Percentiles rank a stretch among this genome's conserved stretches.
Conservation (phyloP, 1,140 invertebrate species). For the Anastrepha ludens region DNA sequence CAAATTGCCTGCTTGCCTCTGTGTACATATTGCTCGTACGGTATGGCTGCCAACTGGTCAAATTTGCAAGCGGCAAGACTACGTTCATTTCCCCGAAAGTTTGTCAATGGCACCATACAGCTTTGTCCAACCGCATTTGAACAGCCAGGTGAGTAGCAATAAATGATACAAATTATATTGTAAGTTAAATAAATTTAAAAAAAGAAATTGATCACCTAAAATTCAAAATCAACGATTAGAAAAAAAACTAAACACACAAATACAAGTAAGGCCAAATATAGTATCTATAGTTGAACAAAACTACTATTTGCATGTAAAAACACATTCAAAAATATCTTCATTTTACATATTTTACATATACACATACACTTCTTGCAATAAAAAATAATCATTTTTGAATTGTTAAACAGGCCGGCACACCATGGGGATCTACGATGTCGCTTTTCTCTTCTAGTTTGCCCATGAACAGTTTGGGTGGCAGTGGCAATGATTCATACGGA, state of each 20-base stretch:
- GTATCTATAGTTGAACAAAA: too few relatives aligned
- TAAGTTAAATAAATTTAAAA: too few relatives aligned
- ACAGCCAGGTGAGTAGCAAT: conserved; percentile 71
- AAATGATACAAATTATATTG: too few relatives aligned
- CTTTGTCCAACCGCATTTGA: conserved; percentile 77
- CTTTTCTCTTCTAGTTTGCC: conserved; percentile 71
- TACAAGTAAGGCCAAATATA: neutral
- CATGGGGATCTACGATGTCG: conserved; percentile 72
- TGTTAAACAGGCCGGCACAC: conserved; percentile 66
- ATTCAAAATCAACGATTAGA: too few relatives aligned
- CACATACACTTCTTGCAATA: too few relatives aligned
- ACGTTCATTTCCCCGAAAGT: conserved; percentile 89
- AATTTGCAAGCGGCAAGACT: conserved; percentile 88
- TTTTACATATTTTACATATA: too few relatives aligned
- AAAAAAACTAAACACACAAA: too few relatives aligned
- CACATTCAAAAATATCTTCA: too few relatives aligned
- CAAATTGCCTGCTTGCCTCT: conserved; percentile 76
- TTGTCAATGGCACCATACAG: conserved; percentile 87
- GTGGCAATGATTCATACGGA: conserved; percentile 53
- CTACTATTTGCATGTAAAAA: neutral
- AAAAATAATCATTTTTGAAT: neutral
- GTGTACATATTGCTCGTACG: conserved; percentile 91
- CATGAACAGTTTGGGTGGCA: conserved; percentile 64
- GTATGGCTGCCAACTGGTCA: conserved; percentile 85
- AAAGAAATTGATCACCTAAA: too few relatives aligned